Percentiles rank a stretch among this genome's conserved stretches.
Conservation (phyloP, 1,140 invertebrate species). For the Caligus rogercresseyi region DNA sequence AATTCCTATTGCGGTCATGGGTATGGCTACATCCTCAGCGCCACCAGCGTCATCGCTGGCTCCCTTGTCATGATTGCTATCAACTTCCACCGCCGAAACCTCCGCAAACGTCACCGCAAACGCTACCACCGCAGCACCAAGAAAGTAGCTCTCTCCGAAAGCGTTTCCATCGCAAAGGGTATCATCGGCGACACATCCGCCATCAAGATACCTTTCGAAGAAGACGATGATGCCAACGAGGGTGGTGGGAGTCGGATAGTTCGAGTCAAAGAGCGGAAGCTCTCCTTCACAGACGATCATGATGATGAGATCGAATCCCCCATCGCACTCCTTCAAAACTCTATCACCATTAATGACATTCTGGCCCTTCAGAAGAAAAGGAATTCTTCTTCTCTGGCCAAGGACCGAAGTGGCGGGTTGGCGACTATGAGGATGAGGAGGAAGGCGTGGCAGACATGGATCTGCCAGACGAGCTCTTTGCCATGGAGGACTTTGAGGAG, state of each 20-base stretch:
- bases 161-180: not conserved
- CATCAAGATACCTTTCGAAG: not conserved
- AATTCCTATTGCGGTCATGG: not conserved
- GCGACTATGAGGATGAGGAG: conserved; percentile 31
- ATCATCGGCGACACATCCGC: not conserved
- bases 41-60: not conserved
- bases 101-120: not conserved
- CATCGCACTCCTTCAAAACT: not conserved
- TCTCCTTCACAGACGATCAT: not conserved
- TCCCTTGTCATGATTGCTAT: not conserved
- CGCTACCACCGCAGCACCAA: not conserved
- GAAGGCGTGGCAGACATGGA: conserved; percentile 66
- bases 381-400: not conserved
- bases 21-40: not conserved
- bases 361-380: not conserved
- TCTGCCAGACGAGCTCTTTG: conserved; percentile 56
- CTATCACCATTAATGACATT: not conserved
- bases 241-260: not conserved
- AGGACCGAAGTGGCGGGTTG: not conserved
- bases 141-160: not conserved
- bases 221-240: not conserved
- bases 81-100: not conserved
- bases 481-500: conserved; percentile 58
- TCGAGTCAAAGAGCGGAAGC: not conserved
- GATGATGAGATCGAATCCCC: not conserved